These are phyloP conservation scores for Xestia xanthographa DNA, from an alignment of 2,888 invertebrate genomes.

Conservation along the genomic window DNA sequence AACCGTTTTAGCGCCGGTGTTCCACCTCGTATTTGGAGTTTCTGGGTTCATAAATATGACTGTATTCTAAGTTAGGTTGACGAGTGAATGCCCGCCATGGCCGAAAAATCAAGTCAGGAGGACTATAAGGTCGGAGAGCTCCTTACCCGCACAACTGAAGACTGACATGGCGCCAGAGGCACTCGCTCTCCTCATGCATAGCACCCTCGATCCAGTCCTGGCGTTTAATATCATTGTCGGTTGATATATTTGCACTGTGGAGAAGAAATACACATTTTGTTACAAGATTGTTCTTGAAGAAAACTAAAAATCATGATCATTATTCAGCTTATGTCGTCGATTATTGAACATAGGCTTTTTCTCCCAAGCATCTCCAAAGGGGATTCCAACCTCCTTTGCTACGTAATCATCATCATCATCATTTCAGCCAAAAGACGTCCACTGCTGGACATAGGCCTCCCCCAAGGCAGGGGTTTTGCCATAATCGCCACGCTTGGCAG, in stretches of 20 bases:
- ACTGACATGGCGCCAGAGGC: constrained; percentile 87
- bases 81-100: not conserved
- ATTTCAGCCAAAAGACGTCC: no score
- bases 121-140: not conserved
- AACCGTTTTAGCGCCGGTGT: no score
- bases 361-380: no score
- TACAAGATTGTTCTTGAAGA: no score
- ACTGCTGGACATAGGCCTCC: no score
- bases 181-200: constrained; percentile 88
- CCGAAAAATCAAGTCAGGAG: not conserved
- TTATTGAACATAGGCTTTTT: no score
- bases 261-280: not conserved
- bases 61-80: not conserved
- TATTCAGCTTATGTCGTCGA: no score
- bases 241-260: constrained; percentile 82
- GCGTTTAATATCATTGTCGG: constrained; percentile 79
- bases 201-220: constrained; percentile 88
- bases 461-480: no score
- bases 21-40: not conserved
- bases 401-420: no score
- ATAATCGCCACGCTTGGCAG: no score
- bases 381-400: no score
- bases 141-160: constrained; percentile 85
- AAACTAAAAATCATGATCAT: no score
- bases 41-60: not conserved